Evolutionary conservation across 2,888 invertebrate species (phyloP).

Genomic region (Hoplodrina blanda): DNA sequence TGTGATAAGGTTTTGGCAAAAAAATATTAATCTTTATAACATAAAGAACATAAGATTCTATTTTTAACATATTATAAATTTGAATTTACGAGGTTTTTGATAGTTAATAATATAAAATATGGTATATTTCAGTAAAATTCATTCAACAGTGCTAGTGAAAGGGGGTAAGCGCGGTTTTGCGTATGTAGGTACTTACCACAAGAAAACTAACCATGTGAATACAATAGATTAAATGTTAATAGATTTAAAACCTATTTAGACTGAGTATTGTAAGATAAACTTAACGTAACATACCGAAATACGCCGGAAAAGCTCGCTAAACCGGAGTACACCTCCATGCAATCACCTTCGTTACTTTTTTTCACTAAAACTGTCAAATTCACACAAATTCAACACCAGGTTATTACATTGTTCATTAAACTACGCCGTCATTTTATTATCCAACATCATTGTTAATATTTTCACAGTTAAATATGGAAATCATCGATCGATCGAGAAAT

Average conservation of each 20-base stretch:
- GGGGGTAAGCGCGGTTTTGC: conserved; percentile 7
- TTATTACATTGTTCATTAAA: not conserved
- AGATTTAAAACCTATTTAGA: no score
- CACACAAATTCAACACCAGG: not conserved
- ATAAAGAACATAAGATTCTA: not conserved
- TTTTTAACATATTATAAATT: not conserved
- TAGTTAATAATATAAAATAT: not conserved
- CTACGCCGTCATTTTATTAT: not conserved
- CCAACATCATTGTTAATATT: not conserved
- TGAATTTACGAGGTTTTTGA: not conserved
- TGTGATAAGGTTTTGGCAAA: not conserved
- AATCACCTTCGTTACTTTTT: not conserved
- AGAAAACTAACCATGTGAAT: not conserved
- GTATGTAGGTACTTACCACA: not conserved
- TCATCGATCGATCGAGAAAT: conserved; percentile 15
- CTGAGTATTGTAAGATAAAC: no score
- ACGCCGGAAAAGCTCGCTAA: not conserved
- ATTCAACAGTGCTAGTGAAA: not conserved
- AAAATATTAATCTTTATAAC: not conserved
- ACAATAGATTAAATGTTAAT: no score
- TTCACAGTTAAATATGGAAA: not conserved
- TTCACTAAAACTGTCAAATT: conserved; percentile 18
- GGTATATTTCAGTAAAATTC: not conserved
- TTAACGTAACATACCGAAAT: conserved; percentile 29
- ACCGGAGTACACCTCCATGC: not conserved